phyloP scores from a whole-genome alignment of 1,140 invertebrate genomes.

The Magallana ariakensis region DNA sequence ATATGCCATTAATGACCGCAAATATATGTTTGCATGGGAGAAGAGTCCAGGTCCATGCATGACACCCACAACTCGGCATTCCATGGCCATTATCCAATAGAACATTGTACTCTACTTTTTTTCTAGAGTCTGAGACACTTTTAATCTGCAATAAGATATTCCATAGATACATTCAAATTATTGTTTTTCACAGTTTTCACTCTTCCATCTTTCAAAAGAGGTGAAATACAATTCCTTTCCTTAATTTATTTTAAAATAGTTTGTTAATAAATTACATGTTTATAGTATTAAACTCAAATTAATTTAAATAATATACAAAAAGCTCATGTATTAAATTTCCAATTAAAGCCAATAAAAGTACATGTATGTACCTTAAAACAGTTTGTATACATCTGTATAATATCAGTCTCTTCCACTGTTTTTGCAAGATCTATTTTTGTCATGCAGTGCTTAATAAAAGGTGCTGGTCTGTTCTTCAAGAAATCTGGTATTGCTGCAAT shows the following conservation, averaged over 20 bases:
- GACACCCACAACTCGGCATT: constrained; percentile 9
- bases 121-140: background rate
- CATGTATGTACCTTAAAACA: constrained; percentile 2
- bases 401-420: constrained; percentile 4
- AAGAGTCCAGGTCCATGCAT: constrained; percentile 35
- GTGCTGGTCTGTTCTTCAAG: constrained; percentile 10
- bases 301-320: background rate
- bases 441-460: constrained; percentile 11
- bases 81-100: background rate
- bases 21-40: constrained; percentile 40
- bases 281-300: constrained; percentile 4
- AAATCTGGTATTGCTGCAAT: constrained; percentile 12
- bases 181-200: background rate
- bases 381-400: background rate
- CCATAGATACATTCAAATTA: background rate
- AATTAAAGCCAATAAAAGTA: background rate
- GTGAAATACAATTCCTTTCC: background rate
- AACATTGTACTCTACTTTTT: constrained; percentile 3
- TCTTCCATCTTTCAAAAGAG: background rate
- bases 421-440: background rate
- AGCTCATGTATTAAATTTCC: background rate
- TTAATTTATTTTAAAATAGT: background rate
- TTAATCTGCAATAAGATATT: constrained; percentile 1
- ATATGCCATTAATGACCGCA: background rate
- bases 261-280: constrained; percentile 2